phyloP scores from a whole-genome alignment of 1,140 invertebrate genomes.

The Bombus haemorrhoidalis region DNA sequence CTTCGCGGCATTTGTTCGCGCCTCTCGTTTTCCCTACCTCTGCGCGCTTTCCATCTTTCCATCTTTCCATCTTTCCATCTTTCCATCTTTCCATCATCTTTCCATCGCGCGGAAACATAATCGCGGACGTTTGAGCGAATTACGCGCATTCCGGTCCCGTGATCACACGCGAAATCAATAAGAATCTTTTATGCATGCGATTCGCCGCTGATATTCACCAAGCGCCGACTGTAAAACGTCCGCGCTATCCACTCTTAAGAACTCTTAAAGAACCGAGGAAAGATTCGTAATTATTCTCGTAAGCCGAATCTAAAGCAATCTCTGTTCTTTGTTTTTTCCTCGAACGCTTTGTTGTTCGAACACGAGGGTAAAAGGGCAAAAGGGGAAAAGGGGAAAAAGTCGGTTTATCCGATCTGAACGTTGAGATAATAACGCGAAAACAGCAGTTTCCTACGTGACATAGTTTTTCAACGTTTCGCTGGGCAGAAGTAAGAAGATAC shows the following conservation, averaged over 20 bases:
- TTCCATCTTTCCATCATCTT: too few relatives aligned
- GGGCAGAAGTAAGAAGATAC: too few relatives aligned
- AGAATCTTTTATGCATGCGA: not conserved
- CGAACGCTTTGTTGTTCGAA: fast-evolving
- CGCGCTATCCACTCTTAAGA: not conserved
- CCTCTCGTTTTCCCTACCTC: not conserved
- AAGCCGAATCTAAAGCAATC: too few relatives aligned
- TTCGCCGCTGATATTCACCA: not conserved
- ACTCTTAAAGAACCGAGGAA: not conserved
- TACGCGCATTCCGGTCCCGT: slow-evolving; percentile 21
- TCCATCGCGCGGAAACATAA: slow-evolving; percentile 9
- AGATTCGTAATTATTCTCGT: not conserved
- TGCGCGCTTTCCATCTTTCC: too few relatives aligned
- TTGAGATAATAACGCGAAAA: too few relatives aligned
- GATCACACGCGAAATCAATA: not conserved
- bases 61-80: too few relatives aligned
- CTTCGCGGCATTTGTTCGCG: not conserved
- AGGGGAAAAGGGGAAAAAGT: fast-evolving
- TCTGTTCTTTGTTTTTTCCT: fast-evolving
- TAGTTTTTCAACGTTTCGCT: too few relatives aligned
- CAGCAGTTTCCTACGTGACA: too few relatives aligned
- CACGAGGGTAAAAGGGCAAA: fast-evolving
- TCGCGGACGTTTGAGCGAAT: slow-evolving; percentile 5
- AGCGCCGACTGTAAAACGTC: not conserved
- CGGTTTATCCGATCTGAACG: too few relatives aligned